Percentiles rank a stretch among this genome's conserved stretches.
Evolutionary conservation across 2,888 invertebrate species (phyloP).

Genomic region (Melanostoma mellinum): DNA sequence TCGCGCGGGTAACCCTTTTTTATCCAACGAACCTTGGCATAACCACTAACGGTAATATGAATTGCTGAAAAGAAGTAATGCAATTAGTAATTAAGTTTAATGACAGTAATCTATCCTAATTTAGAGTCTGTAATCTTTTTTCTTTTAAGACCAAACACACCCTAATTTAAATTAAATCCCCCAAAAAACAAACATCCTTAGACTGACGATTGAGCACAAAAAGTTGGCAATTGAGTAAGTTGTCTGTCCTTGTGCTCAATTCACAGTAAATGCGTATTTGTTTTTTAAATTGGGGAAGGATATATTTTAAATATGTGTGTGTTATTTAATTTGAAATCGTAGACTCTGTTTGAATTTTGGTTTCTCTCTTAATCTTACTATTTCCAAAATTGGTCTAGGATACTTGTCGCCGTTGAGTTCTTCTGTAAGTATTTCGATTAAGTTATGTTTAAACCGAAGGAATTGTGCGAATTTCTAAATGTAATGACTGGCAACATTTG

Average conservation of each 20-base stretch:
- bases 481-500: too few species aligned
- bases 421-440: too few species aligned
- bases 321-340: too few species aligned
- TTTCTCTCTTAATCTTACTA: too few species aligned
- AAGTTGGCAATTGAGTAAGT: constrained; percentile 45
- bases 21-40: constrained; percentile 82
- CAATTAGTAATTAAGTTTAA: constrained; percentile 2
- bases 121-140: background rate
- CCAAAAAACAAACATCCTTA: background rate
- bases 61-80: constrained; percentile 80
- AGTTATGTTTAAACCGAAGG: too few species aligned
- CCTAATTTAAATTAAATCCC: background rate
- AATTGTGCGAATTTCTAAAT: too few species aligned
- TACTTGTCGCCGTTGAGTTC: too few species aligned
- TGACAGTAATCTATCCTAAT: background rate
- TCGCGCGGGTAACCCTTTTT: constrained; percentile 81
- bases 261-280: constrained; percentile 19
- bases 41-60: constrained; percentile 81
- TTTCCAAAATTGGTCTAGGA: too few species aligned
- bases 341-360: too few species aligned
- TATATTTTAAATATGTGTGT: too few species aligned
- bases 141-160: background rate
- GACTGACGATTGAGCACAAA: background rate
- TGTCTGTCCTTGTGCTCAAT: constrained; percentile 41
- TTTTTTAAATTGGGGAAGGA: background rate